Percentiles rank a stretch among this genome's conserved stretches.
These are phyloP conservation scores for Cerastoderma edule DNA, from an alignment of 2,888 invertebrate species.

Conservation along the genomic window DNA sequence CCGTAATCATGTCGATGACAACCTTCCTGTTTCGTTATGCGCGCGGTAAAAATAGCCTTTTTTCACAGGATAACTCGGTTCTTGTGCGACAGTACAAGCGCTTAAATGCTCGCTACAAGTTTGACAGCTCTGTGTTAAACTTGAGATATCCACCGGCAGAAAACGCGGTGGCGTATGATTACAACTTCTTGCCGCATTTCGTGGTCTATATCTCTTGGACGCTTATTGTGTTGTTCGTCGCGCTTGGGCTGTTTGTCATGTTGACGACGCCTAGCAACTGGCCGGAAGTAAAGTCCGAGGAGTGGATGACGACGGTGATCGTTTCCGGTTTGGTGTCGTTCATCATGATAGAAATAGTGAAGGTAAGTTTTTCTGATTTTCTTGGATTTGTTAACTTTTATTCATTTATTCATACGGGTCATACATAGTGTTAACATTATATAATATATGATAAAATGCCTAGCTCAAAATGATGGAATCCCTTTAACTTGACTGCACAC, in stretches of 20 bases:
- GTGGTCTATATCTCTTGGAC: slow-evolving; percentile 80
- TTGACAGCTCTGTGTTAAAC: slow-evolving; percentile 42
- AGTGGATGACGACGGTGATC: slow-evolving; percentile 82
- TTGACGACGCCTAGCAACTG: slow-evolving; percentile 81
- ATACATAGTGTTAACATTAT: no score
- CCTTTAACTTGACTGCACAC: no score
- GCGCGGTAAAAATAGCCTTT: not conserved
- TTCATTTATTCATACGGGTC: no score
- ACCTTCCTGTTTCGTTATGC: slow-evolving; percentile 66
- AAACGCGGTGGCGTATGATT: slow-evolving; percentile 36
- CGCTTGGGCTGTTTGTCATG: slow-evolving; percentile 80
- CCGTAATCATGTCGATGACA: slow-evolving; percentile 79
- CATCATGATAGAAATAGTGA: slow-evolving; percentile 79
- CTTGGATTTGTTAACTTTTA: no score
- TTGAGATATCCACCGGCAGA: slow-evolving; percentile 49
- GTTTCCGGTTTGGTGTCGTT: slow-evolving; percentile 76
- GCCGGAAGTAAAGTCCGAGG: slow-evolving; percentile 80
- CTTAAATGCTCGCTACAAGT: slow-evolving; percentile 35
- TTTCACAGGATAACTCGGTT: slow-evolving; percentile 1
- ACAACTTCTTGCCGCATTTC: slow-evolving; percentile 55
- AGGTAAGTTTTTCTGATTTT: slow-evolving; percentile 72
- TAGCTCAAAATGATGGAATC: no score
- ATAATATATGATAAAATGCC: no score
- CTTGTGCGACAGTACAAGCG: slow-evolving; percentile 33
- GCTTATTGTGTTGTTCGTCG: slow-evolving; percentile 72